Evolutionary conservation across 2,113 vertebrate species (phyloP).

Genomic region (Desmodus rotundus): DNA sequence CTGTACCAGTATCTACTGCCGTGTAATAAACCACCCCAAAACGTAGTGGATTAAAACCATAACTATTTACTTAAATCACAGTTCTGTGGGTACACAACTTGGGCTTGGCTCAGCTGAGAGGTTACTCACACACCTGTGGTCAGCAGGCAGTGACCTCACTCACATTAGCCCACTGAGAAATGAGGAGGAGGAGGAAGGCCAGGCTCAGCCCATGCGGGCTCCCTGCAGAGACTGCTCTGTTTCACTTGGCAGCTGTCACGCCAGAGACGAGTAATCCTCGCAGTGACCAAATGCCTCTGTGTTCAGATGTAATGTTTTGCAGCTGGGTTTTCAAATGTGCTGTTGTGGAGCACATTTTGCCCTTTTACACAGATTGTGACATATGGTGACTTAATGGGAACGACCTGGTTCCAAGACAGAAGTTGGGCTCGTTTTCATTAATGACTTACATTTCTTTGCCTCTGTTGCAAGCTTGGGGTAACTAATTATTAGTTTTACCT

Average conservation of each 20-base stretch:
- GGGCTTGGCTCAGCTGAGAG: neutral
- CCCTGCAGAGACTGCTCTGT: neutral
- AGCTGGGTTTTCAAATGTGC: neutral
- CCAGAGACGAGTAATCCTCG: neutral
- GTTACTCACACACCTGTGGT: neutral
- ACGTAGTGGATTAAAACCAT: neutral
- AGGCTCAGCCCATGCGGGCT: fast-evolving
- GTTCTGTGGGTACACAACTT: neutral
- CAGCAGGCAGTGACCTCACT: neutral
- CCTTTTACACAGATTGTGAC: constrained; percentile 42
- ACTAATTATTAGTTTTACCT: neutral
- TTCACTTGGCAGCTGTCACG: neutral
- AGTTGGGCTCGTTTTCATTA: neutral
- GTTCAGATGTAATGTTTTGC: constrained; percentile 5
- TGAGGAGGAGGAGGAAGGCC: neutral
- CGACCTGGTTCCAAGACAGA: neutral
- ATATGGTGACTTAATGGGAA: constrained; percentile 19
- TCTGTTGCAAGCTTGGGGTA: neutral
- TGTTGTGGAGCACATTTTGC: neutral
- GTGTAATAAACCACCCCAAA: neutral
- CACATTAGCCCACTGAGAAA: neutral
- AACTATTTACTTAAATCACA: neutral
- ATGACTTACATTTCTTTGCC: neutral
- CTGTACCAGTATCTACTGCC: neutral
- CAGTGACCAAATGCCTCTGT: neutral